Conservation (phyloP, 1,140 invertebrate genomes). For the Hormaphis cornu region DNA sequence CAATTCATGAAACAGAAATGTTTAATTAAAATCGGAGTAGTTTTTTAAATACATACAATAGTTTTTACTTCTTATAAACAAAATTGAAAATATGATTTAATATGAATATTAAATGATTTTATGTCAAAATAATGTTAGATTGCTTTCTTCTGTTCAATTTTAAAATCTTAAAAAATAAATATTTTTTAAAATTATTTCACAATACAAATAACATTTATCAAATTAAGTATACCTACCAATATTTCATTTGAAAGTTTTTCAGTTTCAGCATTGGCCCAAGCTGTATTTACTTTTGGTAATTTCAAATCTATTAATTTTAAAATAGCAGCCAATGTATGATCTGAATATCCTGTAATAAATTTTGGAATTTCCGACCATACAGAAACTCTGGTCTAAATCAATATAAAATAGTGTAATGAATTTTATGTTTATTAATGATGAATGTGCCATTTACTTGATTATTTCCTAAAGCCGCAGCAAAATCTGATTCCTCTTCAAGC, state of each 20-base stretch:
- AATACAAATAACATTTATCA: too few relatives aligned
- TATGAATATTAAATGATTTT: too few relatives aligned
- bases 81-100: too few relatives aligned
- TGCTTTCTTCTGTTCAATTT: slow-evolving; percentile 1
- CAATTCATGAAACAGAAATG: too few relatives aligned
- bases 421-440: slow-evolving; percentile 21
- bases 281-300: slow-evolving; percentile 50
- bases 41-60: too few relatives aligned
- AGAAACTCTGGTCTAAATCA: slow-evolving; percentile 40
- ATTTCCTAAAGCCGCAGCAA: slow-evolving; percentile 54
- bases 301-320: slow-evolving; percentile 54
- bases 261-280: slow-evolving; percentile 54
- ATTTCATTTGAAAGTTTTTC: slow-evolving; percentile 51
- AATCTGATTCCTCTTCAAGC: slow-evolving; percentile 53
- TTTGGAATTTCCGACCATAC: slow-evolving; percentile 50
- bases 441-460: slow-evolving; percentile 42
- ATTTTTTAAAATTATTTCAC: neutral
- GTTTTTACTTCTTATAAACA: too few relatives aligned
- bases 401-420: neutral
- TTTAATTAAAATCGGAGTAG: too few relatives aligned
- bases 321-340: slow-evolving; percentile 58
- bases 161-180: neutral
- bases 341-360: slow-evolving; percentile 49
- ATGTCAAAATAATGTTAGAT: too few relatives aligned
- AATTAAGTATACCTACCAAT: slow-evolving; percentile 46